Evolutionary conservation across 2,113 vertebrate species (phyloP).

Genomic region (Manacus vitellinus): DNA sequence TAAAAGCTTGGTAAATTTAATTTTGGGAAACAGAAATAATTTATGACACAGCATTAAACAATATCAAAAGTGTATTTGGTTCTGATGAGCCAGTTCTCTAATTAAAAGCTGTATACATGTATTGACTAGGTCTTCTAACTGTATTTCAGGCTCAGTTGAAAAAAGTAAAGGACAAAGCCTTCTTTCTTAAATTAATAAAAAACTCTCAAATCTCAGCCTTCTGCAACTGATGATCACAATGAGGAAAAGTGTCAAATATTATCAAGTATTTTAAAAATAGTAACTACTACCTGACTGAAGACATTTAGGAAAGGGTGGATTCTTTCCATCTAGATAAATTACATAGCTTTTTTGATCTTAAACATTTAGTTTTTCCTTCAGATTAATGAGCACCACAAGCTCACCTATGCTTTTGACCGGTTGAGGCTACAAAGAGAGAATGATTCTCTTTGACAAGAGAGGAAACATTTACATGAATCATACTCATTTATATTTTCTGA

Average conservation of each 20-base stretch:
- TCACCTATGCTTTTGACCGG: not conserved
- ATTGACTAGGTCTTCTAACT: not conserved
- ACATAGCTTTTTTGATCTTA: not conserved
- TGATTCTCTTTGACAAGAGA: not conserved
- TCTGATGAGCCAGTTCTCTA: not conserved
- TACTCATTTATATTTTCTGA: not conserved
- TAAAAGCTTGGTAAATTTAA: not conserved
- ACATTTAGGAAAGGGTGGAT: not conserved
- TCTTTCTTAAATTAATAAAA: not conserved
- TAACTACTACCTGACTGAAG: not conserved
- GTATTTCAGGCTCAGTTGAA: not conserved
- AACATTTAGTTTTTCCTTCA: not conserved
- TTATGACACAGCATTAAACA: not conserved
- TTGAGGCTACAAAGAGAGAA: not conserved
- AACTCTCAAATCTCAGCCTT: not conserved
- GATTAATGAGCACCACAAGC: not conserved
- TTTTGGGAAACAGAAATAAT: not conserved
- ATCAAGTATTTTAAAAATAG: not conserved
- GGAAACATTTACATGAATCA: not conserved
- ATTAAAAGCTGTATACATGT: not conserved
- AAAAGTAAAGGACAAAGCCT: not conserved
- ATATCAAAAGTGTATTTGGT: not conserved
- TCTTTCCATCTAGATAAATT: not conserved
- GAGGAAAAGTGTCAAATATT: not conserved
- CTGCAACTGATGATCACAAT: not conserved